These are phyloP conservation scores for Egretta garzetta DNA, from an alignment of 2,113 vertebrate genomes.

Conservation along the genomic window DNA sequence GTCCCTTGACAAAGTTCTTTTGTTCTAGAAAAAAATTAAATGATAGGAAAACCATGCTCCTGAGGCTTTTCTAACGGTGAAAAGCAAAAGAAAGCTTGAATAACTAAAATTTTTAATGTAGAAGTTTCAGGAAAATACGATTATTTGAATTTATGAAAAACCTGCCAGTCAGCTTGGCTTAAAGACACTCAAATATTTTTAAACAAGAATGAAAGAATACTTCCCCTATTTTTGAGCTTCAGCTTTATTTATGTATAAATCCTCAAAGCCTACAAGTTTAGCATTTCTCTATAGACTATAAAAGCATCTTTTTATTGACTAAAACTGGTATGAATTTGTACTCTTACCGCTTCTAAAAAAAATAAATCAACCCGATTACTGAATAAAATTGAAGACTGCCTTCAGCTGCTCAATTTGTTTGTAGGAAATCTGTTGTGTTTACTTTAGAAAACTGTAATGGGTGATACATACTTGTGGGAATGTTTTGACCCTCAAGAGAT, in stretches of 20 bases:
- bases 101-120: not conserved
- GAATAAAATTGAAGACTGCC: conserved; percentile 52
- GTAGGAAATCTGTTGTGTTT: conserved; percentile 64
- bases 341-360: not conserved
- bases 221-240: not conserved
- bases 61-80: not conserved
- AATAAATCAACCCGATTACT: conserved; percentile 43
- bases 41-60: not conserved
- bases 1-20: not conserved
- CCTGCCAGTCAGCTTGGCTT: not conserved
- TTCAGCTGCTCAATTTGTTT: conserved; percentile 49
- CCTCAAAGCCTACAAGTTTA: conserved; percentile 10
- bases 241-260: conserved; percentile 52
- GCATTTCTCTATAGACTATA: conserved; percentile 18
- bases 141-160: conserved; percentile 39
- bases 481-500: conserved; percentile 42
- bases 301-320: conserved; percentile 41
- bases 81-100: not conserved
- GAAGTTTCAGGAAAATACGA: not conserved
- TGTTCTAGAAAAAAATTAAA: not conserved
- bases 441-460: conserved; percentile 16
- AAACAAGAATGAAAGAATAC: not conserved
- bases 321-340: conserved; percentile 40
- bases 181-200: conserved; percentile 30
- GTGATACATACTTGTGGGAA: conserved; percentile 30